Conservation (phyloP, 2,113 vertebrate genomes). For the Sinocyclocheilus rhinocerous region DNA sequence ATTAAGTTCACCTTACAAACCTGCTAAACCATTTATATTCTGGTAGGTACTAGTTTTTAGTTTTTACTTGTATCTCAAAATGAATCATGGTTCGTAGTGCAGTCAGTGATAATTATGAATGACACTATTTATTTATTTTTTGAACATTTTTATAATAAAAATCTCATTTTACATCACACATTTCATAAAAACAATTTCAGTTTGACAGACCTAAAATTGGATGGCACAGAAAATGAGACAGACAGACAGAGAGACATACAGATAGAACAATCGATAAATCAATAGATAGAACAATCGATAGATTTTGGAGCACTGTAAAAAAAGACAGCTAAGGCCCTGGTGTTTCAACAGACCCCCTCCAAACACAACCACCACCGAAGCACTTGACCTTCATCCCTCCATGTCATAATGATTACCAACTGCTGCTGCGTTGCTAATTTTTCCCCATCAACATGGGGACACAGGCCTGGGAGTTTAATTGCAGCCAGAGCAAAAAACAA, state of each 20-base stretch:
- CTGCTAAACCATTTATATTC: not conserved
- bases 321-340: not conserved
- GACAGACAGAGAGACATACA: not conserved
- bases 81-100: not conserved
- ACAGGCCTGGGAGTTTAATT: slow-evolving; percentile 61
- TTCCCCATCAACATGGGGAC: slow-evolving; percentile 27
- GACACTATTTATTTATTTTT: not conserved
- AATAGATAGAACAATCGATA: not conserved
- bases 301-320: not conserved
- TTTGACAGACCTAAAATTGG: not conserved
- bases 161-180: not conserved
- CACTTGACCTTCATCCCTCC: slow-evolving; percentile 57
- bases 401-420: slow-evolving; percentile 53
- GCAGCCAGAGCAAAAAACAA: slow-evolving; percentile 62
- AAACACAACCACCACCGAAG: not conserved
- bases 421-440: slow-evolving; percentile 43
- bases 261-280: not conserved
- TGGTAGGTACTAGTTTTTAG: not conserved
- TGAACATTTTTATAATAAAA: not conserved
- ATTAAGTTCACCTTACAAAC: not conserved
- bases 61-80: not conserved
- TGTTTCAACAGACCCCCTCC: not conserved
- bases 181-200: not conserved
- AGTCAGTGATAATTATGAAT: not conserved
- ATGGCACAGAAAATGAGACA: not conserved